These are phyloP conservation scores for Notechis scutatus DNA, from an alignment of 2,113 vertebrate genomes.

Conservation along the genomic window DNA sequence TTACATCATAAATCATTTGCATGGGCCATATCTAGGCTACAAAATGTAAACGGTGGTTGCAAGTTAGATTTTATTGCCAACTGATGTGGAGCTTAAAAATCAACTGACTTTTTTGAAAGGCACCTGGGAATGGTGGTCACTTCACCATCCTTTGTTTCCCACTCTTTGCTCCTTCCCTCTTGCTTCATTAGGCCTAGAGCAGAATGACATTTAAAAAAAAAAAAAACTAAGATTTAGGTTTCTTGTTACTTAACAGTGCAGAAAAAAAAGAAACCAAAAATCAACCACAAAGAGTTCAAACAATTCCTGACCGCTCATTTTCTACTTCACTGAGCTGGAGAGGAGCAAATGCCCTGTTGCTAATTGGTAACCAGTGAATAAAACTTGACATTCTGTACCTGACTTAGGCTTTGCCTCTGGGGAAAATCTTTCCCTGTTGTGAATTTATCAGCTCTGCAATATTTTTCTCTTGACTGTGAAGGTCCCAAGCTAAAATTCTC, in stretches of 20 bases:
- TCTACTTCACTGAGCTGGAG: neutral
- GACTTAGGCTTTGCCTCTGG: neutral
- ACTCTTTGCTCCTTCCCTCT: neutral
- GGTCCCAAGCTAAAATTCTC: neutral
- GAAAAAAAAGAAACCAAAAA: conserved; percentile 37
- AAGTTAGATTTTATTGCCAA: accelerated
- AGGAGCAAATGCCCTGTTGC: neutral
- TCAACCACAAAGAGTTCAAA: conserved; percentile 27
- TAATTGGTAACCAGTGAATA: neutral
- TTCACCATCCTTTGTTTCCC: neutral
- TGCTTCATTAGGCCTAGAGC: conserved; percentile 56
- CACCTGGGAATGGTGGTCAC: accelerated
- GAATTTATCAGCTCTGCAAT: accelerated
- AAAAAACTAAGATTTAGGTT: conserved; percentile 29
- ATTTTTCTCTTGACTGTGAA: neutral
- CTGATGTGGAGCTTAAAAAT: accelerated
- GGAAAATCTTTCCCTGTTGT: neutral
- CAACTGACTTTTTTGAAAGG: neutral
- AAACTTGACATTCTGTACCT: neutral
- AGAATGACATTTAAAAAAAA: conserved; percentile 12
- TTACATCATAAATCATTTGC: neutral
- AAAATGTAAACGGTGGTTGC: neutral
- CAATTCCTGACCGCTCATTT: neutral
- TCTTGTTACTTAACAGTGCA: conserved; percentile 23
- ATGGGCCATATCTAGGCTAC: neutral